A percentile compares a stretch with the other conserved stretches of the same genome.
Evolutionary conservation across 2,113 vertebrate species (phyloP).

Genomic region (rat (Rattus norvegicus)): GRCr8 NC_086021.1:121373501-121374000

Average conservation of each 20-base stretch:
- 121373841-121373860: not conserved
- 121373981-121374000: no score
- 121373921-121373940: slow-evolving; percentile 32
- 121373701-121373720: not conserved
- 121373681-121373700: rapidly evolving
- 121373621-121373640: not conserved
- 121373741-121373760: not conserved
- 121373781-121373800: not conserved
- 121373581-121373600: not conserved
- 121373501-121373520: not conserved
- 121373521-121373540: not conserved
- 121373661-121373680: not conserved
- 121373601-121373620: not conserved
- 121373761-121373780: not conserved
- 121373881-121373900: not conserved
- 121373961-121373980: no score
- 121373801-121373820: slow-evolving; percentile 25
- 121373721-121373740: not conserved
- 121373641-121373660: not conserved
- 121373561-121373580: not conserved
- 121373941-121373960: slow-evolving; percentile 4
- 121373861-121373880: not conserved
- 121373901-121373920: slow-evolving; percentile 29
- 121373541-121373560: not conserved
- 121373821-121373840: slow-evolving; percentile 10